Percentiles rank a stretch among this genome's conserved stretches.
These are phyloP conservation scores for Charanyca ferruginea DNA, from an alignment of 2,888 invertebrate species.

Conservation along the genomic window DNA sequence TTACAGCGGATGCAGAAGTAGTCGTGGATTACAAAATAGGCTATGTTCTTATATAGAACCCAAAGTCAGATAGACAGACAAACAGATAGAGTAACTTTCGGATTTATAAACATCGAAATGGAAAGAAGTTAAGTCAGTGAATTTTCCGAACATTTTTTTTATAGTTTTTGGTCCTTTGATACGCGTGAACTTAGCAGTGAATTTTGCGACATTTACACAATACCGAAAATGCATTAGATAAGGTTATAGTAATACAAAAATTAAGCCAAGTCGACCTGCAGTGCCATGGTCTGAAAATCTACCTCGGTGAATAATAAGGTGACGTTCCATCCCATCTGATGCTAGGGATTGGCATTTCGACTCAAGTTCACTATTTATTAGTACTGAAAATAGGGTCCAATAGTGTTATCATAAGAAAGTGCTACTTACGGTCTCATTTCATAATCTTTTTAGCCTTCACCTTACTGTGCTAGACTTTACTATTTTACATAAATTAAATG, in stretches of 20 bases:
- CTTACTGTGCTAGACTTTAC: neutral
- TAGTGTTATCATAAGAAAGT: neutral
- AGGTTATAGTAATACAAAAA: no score
- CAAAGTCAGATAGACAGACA: neutral
- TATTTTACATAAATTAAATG: neutral
- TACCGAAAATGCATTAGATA: no score
- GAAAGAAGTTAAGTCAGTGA: neutral
- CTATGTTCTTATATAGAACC: neutral
- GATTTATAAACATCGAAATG: neutral
- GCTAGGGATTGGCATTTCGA: no score
- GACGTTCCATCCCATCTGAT: no score
- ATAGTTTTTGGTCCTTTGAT: neutral
- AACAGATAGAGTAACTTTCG: neutral
- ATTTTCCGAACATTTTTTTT: neutral
- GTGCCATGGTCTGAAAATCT: no score
- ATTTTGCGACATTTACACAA: no score
- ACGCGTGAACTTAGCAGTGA: neutral
- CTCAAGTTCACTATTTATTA: no score
- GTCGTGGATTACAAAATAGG: neutral
- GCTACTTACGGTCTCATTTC: neutral
- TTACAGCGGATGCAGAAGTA: neutral
- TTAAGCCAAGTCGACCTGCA: no score
- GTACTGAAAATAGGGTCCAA: neutral
- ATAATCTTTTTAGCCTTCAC: neutral
- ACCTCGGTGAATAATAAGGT: no score